phyloP scores from a whole-genome alignment of 2,113 vertebrate species.

The Lamprotornis superbus region DNA sequence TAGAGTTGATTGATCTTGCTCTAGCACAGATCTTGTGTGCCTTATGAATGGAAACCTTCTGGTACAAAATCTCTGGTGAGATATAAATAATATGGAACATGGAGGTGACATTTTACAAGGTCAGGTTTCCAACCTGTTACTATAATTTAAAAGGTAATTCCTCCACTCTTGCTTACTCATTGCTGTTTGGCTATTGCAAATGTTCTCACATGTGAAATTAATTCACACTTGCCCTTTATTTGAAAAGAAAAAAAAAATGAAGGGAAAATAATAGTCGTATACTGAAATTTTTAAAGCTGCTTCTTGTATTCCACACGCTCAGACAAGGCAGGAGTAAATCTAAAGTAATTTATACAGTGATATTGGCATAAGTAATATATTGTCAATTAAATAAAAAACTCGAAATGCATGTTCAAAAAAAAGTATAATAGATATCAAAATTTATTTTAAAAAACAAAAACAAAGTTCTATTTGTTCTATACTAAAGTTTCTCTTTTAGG shows the following conservation, averaged over 20 bases:
- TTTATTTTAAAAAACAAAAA: neutral
- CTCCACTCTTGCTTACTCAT: neutral
- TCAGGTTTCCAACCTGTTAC: neutral
- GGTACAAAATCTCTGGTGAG: neutral
- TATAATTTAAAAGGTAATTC: conserved; percentile 22
- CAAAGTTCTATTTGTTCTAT: neutral
- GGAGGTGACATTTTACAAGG: conserved; percentile 35
- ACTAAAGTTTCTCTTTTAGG: neutral
- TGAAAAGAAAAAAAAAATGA: neutral
- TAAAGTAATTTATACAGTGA: neutral
- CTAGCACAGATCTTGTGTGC: conserved; percentile 4
- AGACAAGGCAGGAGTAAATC: neutral
- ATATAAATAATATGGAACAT: conserved; percentile 38
- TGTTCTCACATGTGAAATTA: neutral
- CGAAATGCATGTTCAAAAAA: neutral
- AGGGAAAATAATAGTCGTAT: neutral
- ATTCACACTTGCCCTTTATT: conserved; percentile 16
- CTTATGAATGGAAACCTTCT: conserved; percentile 1
- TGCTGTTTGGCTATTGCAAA: neutral
- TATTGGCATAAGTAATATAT: neutral
- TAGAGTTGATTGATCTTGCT: neutral
- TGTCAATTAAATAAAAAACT: neutral
- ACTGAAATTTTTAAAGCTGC: neutral
- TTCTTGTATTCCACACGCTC: neutral
- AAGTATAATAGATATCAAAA: neutral